Evolutionary conservation across 2,888 invertebrate species (phyloP), one percentile per base, ranked within the genome.

Genomic region (Melolontha melolontha): DNA sequence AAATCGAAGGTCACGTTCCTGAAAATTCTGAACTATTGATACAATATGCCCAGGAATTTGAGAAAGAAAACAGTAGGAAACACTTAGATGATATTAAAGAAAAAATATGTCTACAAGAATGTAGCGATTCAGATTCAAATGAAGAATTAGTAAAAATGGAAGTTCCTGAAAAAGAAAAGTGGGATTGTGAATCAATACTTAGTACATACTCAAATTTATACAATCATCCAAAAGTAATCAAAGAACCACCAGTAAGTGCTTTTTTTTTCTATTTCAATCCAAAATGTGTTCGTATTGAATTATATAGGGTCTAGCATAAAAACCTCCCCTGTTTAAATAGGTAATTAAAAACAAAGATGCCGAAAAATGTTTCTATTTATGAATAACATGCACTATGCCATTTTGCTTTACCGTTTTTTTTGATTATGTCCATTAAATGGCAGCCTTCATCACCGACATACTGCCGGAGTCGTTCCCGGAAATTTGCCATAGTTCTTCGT

Each of bases 161-260:
- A 71, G 88, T 91, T 0, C 87, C 89, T 29, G 87, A 89, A 63
- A 87, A 89, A 73, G 87, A 89, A 71, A 91, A 90, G 80, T 96
- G 93, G 93, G 97, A 97, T 84, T 97, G 97, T 78, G 93, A 97
- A 85, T 94, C 94, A 66, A 92, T 97, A 74, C 84, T 97, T 5
- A 93, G 94, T 16, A 96, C 95, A 0, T 95, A 95, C 81, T 96
- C 96, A 6, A 97, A 92, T 79, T 86, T 93, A 63, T 96, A 95
- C 81, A 97, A 98, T 84, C 95, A 94, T 84, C 98, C 98, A 0
- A 94, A 93, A 80, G 76, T 95, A 17, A 96, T 97, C 62, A 86
- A 88, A 54, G 94, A 93, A 77, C 89, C 90, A 0, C 88, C 87
- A 82, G 91, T 90, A 79, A 77, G 78, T 59, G 12, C 39, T 51